These are phyloP conservation scores for Actinopyga echinites DNA, from an alignment of 53 echinoderm and acorn worm genomes.

Conservation along the genomic window DNA sequence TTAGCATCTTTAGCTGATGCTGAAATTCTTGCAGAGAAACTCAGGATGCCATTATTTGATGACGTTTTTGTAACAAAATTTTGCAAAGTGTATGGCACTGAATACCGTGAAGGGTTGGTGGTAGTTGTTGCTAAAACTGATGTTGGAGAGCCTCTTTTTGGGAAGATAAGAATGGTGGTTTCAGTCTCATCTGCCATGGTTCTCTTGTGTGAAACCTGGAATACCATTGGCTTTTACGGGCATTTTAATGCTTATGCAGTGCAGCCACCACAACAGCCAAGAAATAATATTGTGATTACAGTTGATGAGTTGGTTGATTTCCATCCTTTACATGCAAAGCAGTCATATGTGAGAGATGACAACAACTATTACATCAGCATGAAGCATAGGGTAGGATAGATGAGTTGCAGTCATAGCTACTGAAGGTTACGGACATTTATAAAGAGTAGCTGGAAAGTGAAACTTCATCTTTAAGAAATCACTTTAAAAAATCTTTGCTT, in stretches of 20 bases:
- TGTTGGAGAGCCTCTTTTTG: constrained; percentile 45
- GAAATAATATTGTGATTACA: neutral
- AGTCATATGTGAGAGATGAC: constrained; percentile 39
- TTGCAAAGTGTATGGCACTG: constrained; percentile 29
- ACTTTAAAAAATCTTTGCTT: too few species aligned
- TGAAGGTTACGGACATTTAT: too few species aligned
- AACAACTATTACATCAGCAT: neutral
- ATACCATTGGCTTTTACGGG: constrained; percentile 21
- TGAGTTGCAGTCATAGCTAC: too few species aligned
- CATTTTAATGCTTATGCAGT: constrained; percentile 33
- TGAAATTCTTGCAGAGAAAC: neutral
- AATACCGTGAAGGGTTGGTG: constrained; percentile 40
- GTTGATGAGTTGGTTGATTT: constrained; percentile 54
- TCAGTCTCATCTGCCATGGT: too few species aligned
- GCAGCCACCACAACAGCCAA: neutral
- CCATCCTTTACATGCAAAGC: constrained; percentile 51
- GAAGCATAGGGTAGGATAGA: neutral
- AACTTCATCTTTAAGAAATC: too few species aligned
- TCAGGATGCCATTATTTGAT: constrained; percentile 39
- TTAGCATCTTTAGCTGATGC: constrained; percentile 26
- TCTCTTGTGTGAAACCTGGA: too few species aligned
- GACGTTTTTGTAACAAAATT: constrained; percentile 59
- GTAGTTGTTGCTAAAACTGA: constrained; percentile 47
- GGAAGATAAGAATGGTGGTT: constrained; percentile 30
- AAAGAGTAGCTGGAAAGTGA: too few species aligned